These are phyloP conservation scores for Trachemys scripta DNA, from an alignment of 2,113 vertebrate genomes.

Conservation along the genomic window DNA sequence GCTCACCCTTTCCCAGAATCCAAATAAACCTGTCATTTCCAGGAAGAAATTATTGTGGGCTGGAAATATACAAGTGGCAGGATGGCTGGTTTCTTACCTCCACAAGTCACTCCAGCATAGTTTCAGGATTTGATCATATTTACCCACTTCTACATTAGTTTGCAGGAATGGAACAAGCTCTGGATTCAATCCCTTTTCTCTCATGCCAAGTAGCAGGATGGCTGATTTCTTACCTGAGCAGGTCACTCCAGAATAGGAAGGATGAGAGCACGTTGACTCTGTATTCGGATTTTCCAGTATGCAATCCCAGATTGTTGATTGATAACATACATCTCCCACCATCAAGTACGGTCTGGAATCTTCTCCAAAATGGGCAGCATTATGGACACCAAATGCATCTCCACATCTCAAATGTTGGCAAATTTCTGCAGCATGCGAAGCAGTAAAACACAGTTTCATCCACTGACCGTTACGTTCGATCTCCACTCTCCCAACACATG, in stretches of 20 bases:
- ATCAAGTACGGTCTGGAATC: background rate
- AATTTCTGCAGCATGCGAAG: background rate
- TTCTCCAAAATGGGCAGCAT: background rate
- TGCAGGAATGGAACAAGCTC: background rate
- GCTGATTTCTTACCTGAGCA: background rate
- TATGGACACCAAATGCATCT: background rate
- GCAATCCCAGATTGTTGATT: background rate
- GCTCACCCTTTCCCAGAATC: too few species aligned
- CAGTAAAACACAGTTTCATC: background rate
- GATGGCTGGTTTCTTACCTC: background rate
- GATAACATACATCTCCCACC: background rate
- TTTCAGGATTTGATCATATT: background rate
- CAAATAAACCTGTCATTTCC: too few species aligned
- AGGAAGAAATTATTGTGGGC: too few species aligned
- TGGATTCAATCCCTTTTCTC: background rate
- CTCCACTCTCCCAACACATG: background rate
- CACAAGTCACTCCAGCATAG: background rate
- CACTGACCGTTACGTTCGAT: background rate
- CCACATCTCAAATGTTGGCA: background rate
- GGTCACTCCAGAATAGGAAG: background rate
- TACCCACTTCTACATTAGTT: background rate
- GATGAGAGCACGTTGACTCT: background rate
- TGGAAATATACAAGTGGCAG: too few species aligned
- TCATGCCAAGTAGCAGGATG: background rate
- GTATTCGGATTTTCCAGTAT: background rate